Base-by-base conservation (phyloP, 2,888 invertebrate species). In the Sphecodes monilicornis region DNA sequence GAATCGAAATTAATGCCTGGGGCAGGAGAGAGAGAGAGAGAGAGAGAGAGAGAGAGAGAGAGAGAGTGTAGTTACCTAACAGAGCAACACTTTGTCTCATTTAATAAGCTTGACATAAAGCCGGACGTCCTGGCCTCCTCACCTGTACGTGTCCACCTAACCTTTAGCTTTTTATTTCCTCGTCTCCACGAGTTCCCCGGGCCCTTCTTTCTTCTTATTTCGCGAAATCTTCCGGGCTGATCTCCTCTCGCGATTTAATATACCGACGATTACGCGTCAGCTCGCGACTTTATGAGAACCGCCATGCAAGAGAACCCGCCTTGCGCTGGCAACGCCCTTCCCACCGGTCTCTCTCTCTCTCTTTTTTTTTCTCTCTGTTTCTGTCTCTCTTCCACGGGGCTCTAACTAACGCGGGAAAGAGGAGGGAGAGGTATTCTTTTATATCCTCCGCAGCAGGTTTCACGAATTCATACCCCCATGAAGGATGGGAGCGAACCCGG, bases 261-360 rank as follows among this genome's bases (percentile, higher is more conserved):
- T 90, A 89, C 83, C 84, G 86, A 76, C 88, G 90, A 90, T 87
- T 86, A 88, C 82, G 84, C 85, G 87, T 84, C 84, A 82, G 87
- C 90, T 90, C 89, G 89, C 84, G 84, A 86, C 83, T 90, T 87
- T 90, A 90, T 90, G 90, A 90, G 90, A 89, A 89, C 75, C 85
- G 74, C 77, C 82, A 71, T 72, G 75, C 82, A 75, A 84, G 75
- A 71, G 76, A 66, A 22, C 72, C 84, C 75, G 39, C 66, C 29
- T 2, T 29, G n/a, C 16, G 18, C 32, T 46, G 54, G 36, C n/a
- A 32, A n/a, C 29, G 26, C 16, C 13, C 66, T 41, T n/a, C 72
- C 29, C 32, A 64, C 4, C 13, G 11, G 18, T 43, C 43, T 46
- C 46, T 43, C 18, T 22, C 46, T 2, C 22, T 18, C 46, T 18